phyloP scores from a whole-genome alignment of 2,888 invertebrate genomes.

The Epirrhoe alternata region DNA sequence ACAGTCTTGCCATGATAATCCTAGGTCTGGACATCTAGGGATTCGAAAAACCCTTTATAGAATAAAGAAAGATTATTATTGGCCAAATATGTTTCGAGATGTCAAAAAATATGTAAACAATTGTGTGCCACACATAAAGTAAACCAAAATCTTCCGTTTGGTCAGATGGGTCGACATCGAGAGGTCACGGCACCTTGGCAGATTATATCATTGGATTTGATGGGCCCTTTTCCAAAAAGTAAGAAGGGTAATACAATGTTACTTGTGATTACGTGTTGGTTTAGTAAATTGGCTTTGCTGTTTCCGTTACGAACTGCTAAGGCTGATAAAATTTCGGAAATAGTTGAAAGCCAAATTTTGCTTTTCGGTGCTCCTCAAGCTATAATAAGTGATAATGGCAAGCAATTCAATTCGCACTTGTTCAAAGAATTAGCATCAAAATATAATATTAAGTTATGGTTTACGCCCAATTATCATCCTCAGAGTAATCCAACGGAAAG shows the following conservation, averaged over 20 bases:
- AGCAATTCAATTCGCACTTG: background rate
- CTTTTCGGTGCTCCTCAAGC: background rate
- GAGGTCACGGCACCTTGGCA: background rate
- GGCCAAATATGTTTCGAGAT: background rate
- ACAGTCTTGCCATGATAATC: background rate
- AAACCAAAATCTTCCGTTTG: background rate
- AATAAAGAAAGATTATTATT: background rate
- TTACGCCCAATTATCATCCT: constrained; percentile 1
- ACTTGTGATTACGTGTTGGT: constrained; percentile 1
- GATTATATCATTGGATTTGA: background rate
- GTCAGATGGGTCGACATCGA: background rate
- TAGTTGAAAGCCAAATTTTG: background rate
- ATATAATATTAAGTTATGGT: background rate
- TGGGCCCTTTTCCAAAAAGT: background rate
- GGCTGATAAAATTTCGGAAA: constrained; percentile 3
- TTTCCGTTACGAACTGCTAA: background rate
- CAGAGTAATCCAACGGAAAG: constrained; percentile 2
- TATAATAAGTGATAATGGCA: background rate
- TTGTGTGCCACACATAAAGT: constrained; percentile 2
- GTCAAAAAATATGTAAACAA: background rate
- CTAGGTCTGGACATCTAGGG: background rate
- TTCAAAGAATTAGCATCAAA: background rate
- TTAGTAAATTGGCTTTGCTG: constrained; percentile 1
- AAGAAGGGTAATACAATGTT: constrained; percentile 6
- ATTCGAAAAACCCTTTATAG: background rate